Evolutionary conservation across 2,113 vertebrate species (phyloP).

Genomic region (Thymallus thymallus): DNA sequence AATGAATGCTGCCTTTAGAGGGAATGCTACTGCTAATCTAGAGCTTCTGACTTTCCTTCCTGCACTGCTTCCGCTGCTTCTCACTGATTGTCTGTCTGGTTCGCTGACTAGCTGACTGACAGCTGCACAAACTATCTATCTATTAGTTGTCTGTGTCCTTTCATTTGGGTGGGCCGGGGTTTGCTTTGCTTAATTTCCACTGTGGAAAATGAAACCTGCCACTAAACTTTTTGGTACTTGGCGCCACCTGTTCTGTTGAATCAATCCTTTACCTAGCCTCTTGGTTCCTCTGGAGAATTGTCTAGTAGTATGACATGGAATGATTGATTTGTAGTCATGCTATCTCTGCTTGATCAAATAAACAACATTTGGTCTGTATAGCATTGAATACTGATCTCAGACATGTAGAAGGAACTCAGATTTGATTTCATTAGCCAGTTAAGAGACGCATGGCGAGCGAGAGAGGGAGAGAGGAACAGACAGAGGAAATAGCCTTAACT

Average conservation of each 20-base stretch:
- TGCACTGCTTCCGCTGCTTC: conserved; percentile 58
- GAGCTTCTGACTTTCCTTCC: conserved; percentile 30
- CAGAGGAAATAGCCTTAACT: not conserved
- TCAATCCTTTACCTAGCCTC: conserved; percentile 36
- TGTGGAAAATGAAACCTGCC: conserved; percentile 13
- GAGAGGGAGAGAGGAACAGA: conserved; percentile 9
- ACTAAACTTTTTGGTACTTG: conserved; percentile 50
- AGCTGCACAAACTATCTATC: conserved; percentile 34
- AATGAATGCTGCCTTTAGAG: conserved; percentile 28
- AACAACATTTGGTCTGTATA: conserved; percentile 32
- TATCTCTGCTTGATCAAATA: conserved; percentile 49
- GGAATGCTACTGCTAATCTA: conserved; percentile 34
- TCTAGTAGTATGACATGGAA: conserved; percentile 47
- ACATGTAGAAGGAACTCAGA: conserved; percentile 31
- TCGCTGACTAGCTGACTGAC: conserved; percentile 21
- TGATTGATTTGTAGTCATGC: conserved; percentile 61
- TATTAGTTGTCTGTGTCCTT: conserved; percentile 24
- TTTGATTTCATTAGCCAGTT: conserved; percentile 44
- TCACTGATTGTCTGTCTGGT: conserved; percentile 35
- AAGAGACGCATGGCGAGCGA: conserved; percentile 61
- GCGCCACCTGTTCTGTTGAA: conserved; percentile 66
- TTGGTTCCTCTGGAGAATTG: conserved; percentile 38
- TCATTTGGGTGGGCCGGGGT: conserved; percentile 18
- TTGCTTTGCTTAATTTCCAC: conserved; percentile 56
- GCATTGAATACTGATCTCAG: conserved; percentile 39